phyloP scores from a whole-genome alignment of 2,113 vertebrate species.

The Corynorhinus townsendii region DNA sequence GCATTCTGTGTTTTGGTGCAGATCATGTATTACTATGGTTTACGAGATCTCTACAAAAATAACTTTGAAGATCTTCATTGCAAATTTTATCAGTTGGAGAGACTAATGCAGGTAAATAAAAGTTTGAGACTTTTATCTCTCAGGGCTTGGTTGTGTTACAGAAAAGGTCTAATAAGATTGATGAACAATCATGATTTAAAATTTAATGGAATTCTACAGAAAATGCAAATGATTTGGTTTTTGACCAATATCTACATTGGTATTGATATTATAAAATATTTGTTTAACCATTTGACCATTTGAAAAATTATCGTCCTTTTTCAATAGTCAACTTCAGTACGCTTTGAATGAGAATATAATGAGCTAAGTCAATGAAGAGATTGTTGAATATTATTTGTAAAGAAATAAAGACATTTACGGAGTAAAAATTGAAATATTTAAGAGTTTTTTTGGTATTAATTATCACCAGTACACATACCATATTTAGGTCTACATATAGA shows the following conservation, averaged over 20 bases:
- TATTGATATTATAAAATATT: constrained; percentile 1
- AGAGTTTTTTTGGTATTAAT: not conserved
- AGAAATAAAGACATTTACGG: not conserved
- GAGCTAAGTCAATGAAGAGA: not conserved
- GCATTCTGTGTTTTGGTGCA: constrained; percentile 98
- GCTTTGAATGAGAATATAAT: not conserved
- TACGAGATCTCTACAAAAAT: constrained; percentile 95
- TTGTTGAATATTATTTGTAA: not conserved
- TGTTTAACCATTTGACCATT: not conserved
- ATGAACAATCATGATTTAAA: not conserved
- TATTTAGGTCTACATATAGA: not conserved
- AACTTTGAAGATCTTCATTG: constrained; percentile 99
- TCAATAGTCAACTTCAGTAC: not conserved
- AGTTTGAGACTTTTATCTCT: not conserved
- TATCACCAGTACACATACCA: not conserved
- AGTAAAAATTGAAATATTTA: not conserved
- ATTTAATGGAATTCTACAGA: not conserved
- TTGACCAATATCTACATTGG: not conserved
- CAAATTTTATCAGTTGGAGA: constrained; percentile 98
- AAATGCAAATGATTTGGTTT: constrained; percentile 22
- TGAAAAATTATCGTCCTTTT: not conserved
- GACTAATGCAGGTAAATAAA: constrained; percentile 90
- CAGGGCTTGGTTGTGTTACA: not conserved
- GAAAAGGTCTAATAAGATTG: not conserved
- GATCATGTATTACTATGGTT: constrained; percentile 96